Evolutionary conservation across 1,140 invertebrate species (phyloP), one percentile per base, ranked within the genome.

Genomic region (Drosophila subobscura): DNA sequence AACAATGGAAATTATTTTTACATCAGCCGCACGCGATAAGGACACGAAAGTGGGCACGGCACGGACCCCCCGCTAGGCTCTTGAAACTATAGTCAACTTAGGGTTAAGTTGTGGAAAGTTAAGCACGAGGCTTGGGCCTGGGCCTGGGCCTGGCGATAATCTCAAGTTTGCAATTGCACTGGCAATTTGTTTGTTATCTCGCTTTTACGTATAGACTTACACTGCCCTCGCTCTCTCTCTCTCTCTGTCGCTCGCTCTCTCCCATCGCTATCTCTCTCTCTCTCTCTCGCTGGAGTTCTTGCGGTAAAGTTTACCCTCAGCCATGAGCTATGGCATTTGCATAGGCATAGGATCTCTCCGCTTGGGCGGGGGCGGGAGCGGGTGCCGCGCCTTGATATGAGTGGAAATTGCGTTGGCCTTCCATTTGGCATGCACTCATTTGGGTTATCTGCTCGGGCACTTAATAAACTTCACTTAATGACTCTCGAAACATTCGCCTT

Each of bases 151-250:
- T 37, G 37, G 54, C 77, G 77, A 79, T 84, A 73, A 86, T 85
- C 80, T 73, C 78, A 72, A 59, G 83, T 72, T 79, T 84, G 66
- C 66, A 64, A 83, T 76, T 72, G 77, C 76, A 72, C 66, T 72
- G 79, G 79, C 76, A 83, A 83, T 84, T 84, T 84, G 72, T 85
- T 84, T 84, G 80, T 73, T 85, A 84, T 84, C 80, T 85, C 60
- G 23, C 25, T 75, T 77, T 58, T 40, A 53, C 16, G 16, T 20
- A 20, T 20, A 20, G 46, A 41, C 40, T 22, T 54, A 51, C 53
- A 51, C 44, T 64, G 29, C 23, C 23, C 46, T 53, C 44, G 55
- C 68, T 61, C 37, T 61, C 60, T 67, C 22, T 40, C 14, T 23
- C n/a, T 8, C 60, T 14, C 16, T 45, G 44, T 41, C 16, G 16